Percentiles rank a stretch among this genome's conserved stretches.
Conservation (phyloP, 2,888 invertebrate genomes). For the Biston stratarius region DNA sequence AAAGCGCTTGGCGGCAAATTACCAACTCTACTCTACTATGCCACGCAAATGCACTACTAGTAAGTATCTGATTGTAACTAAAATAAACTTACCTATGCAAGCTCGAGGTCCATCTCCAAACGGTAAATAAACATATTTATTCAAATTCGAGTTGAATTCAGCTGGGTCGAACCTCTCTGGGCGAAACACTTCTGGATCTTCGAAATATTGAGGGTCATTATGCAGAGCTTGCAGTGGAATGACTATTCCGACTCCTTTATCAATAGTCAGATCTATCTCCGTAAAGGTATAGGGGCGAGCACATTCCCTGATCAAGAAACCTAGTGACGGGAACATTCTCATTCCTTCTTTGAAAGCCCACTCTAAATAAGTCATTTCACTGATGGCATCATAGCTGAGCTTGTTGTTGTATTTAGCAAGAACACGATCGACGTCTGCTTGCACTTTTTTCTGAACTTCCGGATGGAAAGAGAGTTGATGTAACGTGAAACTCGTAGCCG, state of each 20-base stretch:
- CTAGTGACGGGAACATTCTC: conserved; percentile 70
- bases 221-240: conserved; percentile 66
- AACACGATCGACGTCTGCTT: conserved; percentile 61
- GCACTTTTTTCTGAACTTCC: conserved; percentile 60
- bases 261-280: conserved; percentile 60
- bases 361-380: conserved; percentile 66
- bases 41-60: too few species aligned
- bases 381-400: conserved; percentile 64
- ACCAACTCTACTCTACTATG: too few species aligned
- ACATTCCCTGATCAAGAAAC: conserved; percentile 60
- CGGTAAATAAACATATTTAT: conserved; percentile 63
- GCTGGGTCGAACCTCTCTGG: conserved; percentile 65
- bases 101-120: conserved; percentile 69
- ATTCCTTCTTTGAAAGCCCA: conserved; percentile 66
- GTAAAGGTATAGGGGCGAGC: conserved; percentile 61
- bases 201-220: conserved; percentile 66
- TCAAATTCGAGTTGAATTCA: conserved; percentile 46
- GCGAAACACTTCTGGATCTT: conserved; percentile 62
- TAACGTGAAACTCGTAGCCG: conserved; percentile 66
- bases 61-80: too few species aligned
- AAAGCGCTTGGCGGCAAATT: too few species aligned
- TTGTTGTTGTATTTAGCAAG: conserved; percentile 55
- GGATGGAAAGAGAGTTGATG: conserved; percentile 67
- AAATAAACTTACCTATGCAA: conserved; percentile 61
- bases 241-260: conserved; percentile 60